Evolutionary conservation across 2,797 vertebrate genomes (phyloP).

Genomic region (Spheniscus humboldti): DNA sequence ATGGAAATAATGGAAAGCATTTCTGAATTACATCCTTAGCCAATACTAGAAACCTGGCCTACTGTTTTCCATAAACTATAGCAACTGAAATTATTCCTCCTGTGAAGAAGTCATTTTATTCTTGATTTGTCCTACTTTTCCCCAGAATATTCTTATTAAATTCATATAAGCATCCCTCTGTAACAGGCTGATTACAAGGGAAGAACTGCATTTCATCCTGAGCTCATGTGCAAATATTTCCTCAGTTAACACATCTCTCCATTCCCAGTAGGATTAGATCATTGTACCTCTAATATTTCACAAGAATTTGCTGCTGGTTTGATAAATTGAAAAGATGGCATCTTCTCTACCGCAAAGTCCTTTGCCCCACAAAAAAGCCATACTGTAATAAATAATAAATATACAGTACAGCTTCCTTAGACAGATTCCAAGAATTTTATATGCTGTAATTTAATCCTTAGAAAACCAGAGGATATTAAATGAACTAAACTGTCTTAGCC

Average conservation of each 20-base stretch:
- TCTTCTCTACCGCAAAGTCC: constrained; percentile 24
- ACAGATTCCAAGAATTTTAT: constrained; percentile 80
- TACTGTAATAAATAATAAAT: constrained; percentile 73
- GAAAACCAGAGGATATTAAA: constrained; percentile 82
- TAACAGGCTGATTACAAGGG: background rate
- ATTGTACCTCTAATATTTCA: constrained; percentile 33
- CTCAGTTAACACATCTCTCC: constrained; percentile 24
- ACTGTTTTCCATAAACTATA: background rate
- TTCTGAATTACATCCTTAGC: background rate
- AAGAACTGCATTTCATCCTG: constrained; percentile 4
- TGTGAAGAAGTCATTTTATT: background rate
- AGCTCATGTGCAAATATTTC: constrained; percentile 28
- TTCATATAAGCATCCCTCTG: background rate
- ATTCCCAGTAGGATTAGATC: constrained; percentile 35
- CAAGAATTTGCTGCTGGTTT: constrained; percentile 52
- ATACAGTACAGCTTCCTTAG: constrained; percentile 67
- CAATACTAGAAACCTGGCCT: background rate
- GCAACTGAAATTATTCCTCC: background rate
- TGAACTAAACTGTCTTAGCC: constrained; percentile 80
- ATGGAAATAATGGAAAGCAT: background rate
- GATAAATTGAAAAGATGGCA: constrained; percentile 62
- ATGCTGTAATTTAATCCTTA: constrained; percentile 78
- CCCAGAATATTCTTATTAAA: background rate
- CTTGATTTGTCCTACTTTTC: background rate
- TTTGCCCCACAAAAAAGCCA: constrained; percentile 20